These are phyloP conservation scores for Engystomops pustulosus DNA, from an alignment of 2,113 vertebrate species.

Conservation along the genomic window DNA sequence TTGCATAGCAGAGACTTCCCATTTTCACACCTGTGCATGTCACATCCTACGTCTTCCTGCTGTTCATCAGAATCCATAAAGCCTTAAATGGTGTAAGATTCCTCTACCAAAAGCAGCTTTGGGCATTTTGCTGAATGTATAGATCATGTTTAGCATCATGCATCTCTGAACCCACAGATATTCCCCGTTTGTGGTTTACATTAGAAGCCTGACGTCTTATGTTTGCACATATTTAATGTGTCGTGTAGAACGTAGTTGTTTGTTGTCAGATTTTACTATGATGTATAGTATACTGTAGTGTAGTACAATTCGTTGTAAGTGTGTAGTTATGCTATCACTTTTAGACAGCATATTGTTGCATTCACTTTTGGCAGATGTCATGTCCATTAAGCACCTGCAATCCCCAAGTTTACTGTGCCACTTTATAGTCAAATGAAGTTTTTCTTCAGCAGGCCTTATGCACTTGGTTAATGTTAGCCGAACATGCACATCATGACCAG, in stretches of 20 bases:
- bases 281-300: conserved; percentile 1
- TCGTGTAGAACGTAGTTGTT: conserved; percentile 9
- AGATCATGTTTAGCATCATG: neutral
- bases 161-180: neutral
- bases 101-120: neutral
- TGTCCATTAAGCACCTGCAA: conserved; percentile 6
- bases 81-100: conserved; percentile 12
- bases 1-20: neutral
- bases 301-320: neutral
- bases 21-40: neutral
- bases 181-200: conserved; percentile 16
- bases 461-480: too few species aligned
- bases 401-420: conserved; percentile 11
- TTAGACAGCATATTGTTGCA: neutral
- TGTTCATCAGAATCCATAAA: neutral
- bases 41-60: conserved; percentile 13
- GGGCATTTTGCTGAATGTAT: conserved; percentile 11
- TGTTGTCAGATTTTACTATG: conserved; percentile 25
- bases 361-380: neutral
- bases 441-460: too few species aligned
- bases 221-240: conserved; percentile 44
- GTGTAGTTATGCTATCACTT: conserved; percentile 23
- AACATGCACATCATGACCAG: too few species aligned
- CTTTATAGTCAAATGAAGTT: conserved; percentile 16
- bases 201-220: neutral